Evolutionary conservation across 2,888 invertebrate species (phyloP), one percentile per base, ranked within the genome.

Genomic region (Hirtodrosophila trivittata): DNA sequence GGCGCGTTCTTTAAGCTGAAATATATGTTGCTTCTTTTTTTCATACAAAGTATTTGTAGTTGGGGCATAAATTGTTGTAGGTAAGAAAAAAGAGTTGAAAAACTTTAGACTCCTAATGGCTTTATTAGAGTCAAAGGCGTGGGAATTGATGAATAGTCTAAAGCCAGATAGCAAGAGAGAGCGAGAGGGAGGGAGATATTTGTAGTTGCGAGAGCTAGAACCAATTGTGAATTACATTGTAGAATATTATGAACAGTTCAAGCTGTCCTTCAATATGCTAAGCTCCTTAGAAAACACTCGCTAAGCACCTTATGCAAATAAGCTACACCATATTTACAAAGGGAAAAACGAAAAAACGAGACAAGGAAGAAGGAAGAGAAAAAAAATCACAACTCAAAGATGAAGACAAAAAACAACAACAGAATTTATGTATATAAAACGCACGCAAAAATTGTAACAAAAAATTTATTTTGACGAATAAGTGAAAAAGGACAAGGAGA

Each of bases 261-360:
- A 42, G 21, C 33, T 35, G 32, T 8, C 16, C 35, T 30, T 14
- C 46, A 72, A 74, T 72, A 72, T 72, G 77, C 81, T 78, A 80
- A 78, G 84, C 77, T 72, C 64, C 66, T 66, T 75, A 76, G 57
- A 49, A 69, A 64, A 71, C 74, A 81, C 64, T 52, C 66, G 18
- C 68, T 46, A 73, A 76, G 74, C 74, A 83, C 71, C 77, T 84
- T 84, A 81, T 81, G 85, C 82, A 85, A 81, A 81, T 84, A 78
- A 62, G 50, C 54, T 21, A 50, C 62, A 62, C 14, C 37, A 50
- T 63, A 62, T 66, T 66, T 66, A 66, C 62, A 41, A 62, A 54
- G 56, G 26, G 14, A 46, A 26, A 21, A 16, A 32, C 16, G 18
- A 39, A 18, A n/a, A n/a, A n/a, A n/a, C n/a, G n/a, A n/a, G n/a